Evolutionary conservation across 2,113 vertebrate genomes (phyloP), one percentile per base, ranked within the genome.

Genomic region (Origma solitaria): DNA sequence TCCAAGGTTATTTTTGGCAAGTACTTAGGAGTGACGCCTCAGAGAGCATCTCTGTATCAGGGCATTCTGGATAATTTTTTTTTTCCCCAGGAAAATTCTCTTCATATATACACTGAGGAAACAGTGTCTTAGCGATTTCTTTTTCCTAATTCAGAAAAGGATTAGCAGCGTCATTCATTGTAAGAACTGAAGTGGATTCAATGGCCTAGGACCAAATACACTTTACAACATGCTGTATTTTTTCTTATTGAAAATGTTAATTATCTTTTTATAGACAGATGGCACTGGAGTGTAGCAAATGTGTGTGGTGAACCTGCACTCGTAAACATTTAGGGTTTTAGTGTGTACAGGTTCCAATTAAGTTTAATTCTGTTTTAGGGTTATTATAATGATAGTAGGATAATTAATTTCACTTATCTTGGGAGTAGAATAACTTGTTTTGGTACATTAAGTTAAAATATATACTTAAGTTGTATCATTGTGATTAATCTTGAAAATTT

Each of bases 241-340:
- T 11, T 89, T 94, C 60, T 54, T 79, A 38, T 21, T 76, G 88
- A 82, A 94, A 96, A 96, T 88, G 86, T 90, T 91, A 75, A 86
- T 95, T 96, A 90, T 91, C 79, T 91, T 96, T 87, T 94, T 96
- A 93, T 95, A 97, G 96, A 95, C 95, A 97, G 96, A 96, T 97
- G 94, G 93, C 92, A 96, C 83, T 94, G 95, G 93, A 97, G 85
- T 88, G 95, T 96, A 94, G 89, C 88, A 61, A 97, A 96, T 96
- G 82, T 10, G 82, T 10, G 3, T 50, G 11, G 68, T 82, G 68
- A 96, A 87, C 50, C 71, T 91, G 49, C 4, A 3, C 58, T 79
- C 1, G 3, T 71, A 70, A 92, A 94, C 3, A 33, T 54, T 88
- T 61, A 30, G 54, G 25, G 4, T 15, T 80, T 77, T 73, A 76